Percentiles rank a stretch among this genome's conserved stretches.
These are phyloP conservation scores for Polydesmus complanatus DNA, from an alignment of 2,888 invertebrate species.

Conservation along the genomic window DNA sequence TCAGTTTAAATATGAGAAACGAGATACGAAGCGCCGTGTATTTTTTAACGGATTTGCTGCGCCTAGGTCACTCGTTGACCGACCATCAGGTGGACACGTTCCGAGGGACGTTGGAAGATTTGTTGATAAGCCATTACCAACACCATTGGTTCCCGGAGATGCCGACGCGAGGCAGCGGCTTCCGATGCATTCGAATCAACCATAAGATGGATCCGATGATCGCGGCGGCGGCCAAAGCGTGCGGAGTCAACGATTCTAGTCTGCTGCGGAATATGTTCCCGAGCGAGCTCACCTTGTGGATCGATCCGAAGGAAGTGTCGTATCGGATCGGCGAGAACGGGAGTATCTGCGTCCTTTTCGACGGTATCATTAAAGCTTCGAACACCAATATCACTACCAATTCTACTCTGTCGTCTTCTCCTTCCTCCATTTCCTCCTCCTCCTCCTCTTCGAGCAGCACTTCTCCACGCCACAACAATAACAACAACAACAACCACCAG, in stretches of 20 bases:
- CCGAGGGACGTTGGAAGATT: conserved; percentile 34
- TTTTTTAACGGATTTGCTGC: conserved; percentile 38
- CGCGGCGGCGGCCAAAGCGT: conserved; percentile 47
- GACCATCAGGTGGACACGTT: conserved; percentile 36
- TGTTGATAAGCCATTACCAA: conserved; percentile 40
- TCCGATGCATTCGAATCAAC: conserved; percentile 55
- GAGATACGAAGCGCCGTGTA: conserved; percentile 40
- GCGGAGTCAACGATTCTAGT: conserved; percentile 43
- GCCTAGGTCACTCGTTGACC: conserved; percentile 24
- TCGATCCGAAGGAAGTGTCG: conserved; percentile 57
- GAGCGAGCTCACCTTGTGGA: conserved; percentile 59
- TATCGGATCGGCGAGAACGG: conserved; percentile 51
- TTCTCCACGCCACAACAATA: no score
- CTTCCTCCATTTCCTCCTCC: no score
- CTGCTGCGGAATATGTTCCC: conserved; percentile 45
- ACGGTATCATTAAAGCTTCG: no score
- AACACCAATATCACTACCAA: no score
- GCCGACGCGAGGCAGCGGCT: conserved; percentile 55
- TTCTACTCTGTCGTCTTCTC: no score
- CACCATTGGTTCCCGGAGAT: conserved; percentile 62
- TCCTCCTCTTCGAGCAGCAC: no score
- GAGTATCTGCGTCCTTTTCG: conserved; percentile 45
- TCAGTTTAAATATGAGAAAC: conserved; percentile 33
- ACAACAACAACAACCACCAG: conserved; percentile 15
- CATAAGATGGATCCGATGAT: conserved; percentile 54